These are phyloP conservation scores for Hucho hucho DNA, from an alignment of 2,113 vertebrate genomes.

Conservation along the genomic window DNA sequence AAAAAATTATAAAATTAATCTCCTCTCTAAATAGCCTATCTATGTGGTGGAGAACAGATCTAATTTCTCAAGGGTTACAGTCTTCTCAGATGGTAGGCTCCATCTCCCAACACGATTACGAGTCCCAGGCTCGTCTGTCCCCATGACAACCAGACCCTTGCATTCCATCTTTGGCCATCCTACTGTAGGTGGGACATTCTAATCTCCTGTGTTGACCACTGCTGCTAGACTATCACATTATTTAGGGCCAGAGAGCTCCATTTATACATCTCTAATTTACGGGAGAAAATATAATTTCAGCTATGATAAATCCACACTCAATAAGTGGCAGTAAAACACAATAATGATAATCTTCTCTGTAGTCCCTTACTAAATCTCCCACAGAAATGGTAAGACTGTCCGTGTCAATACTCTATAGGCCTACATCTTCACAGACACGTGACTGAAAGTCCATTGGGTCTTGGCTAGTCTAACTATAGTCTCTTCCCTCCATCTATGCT, in stretches of 20 bases:
- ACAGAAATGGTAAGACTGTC: not conserved
- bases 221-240: not conserved
- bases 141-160: constrained; percentile 20
- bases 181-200: not conserved
- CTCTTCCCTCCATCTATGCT: not conserved
- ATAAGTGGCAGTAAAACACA: no score
- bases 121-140: not conserved
- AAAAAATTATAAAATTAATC: not conserved
- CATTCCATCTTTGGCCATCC: not conserved
- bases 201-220: constrained; percentile 13
- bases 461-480: not conserved
- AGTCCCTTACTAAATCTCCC: not conserved
- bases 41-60: not conserved
- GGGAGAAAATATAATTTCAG: no score
- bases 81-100: not conserved
- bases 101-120: not conserved
- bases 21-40: not conserved
- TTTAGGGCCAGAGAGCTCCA: no score
- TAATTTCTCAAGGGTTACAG: not conserved
- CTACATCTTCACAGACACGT: not conserved
- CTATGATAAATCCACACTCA: no score
- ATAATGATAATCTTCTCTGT: not conserved
- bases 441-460: no score
- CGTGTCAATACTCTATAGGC: not conserved
- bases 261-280: no score